A percentile compares a stretch with the other conserved stretches of the same genome.
These are phyloP conservation scores for Pantala flavescens DNA, from an alignment of 1,140 invertebrate genomes.

Conservation along the genomic window DNA sequence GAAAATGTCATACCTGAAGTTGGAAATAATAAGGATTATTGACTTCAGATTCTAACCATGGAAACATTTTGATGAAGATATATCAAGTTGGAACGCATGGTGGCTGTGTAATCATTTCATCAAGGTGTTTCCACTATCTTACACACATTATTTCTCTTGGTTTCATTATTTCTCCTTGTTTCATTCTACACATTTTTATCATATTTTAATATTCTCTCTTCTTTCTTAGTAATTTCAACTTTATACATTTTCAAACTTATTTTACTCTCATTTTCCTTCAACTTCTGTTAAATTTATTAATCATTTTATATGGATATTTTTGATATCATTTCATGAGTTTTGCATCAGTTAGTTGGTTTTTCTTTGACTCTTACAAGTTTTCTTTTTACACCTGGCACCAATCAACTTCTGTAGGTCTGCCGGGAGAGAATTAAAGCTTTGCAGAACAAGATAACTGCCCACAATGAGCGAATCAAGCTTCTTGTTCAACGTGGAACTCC, in stretches of 20 bases:
- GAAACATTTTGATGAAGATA: conserved; percentile 39
- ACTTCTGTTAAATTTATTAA: conserved; percentile 12
- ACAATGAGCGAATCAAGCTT: conserved; percentile 76
- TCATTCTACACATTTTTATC: conserved; percentile 16
- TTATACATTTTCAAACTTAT: conserved; percentile 18
- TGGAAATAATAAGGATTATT: not conserved
- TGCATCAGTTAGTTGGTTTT: conserved; percentile 26
- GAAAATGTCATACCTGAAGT: not conserved
- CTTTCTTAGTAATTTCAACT: conserved; percentile 19
- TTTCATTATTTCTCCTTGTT: conserved; percentile 22
- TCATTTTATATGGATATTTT: conserved; percentile 12
- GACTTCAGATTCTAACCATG: conserved; percentile 23
- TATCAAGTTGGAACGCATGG: conserved; percentile 21
- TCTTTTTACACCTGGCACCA: conserved; percentile 21
- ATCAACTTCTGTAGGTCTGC: conserved; percentile 50
- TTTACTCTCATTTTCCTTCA: conserved; percentile 22
- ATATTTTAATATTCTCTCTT: conserved; percentile 20
- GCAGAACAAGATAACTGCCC: conserved; percentile 77
- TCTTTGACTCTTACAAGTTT: conserved; percentile 18
- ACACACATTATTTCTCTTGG: conserved; percentile 21
- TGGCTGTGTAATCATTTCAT: conserved; percentile 33
- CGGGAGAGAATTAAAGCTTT: conserved; percentile 72
- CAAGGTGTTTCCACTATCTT: conserved; percentile 38
- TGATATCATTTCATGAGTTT: not conserved
- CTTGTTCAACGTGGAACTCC: conserved; percentile 73